These are phyloP conservation scores for Anguilla obscura DNA, from an alignment of 2,797 vertebrate species.

Conservation along the genomic window DNA sequence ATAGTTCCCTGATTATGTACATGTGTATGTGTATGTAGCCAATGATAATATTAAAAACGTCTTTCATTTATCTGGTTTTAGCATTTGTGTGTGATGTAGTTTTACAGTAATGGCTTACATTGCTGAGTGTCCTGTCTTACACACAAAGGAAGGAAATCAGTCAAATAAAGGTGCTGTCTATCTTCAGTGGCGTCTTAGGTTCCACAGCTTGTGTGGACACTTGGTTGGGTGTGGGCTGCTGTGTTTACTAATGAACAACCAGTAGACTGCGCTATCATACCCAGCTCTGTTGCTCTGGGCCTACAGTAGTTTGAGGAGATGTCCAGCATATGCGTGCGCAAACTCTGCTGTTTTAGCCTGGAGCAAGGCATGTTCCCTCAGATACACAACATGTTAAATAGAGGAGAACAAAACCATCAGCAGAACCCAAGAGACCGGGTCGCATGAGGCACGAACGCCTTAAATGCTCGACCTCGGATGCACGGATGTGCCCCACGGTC, in stretches of 20 bases:
- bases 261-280: background rate
- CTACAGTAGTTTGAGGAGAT: background rate
- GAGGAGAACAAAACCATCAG: background rate
- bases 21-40: too few species aligned
- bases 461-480: background rate
- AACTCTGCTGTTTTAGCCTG: background rate
- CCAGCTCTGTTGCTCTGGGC: background rate
- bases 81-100: background rate
- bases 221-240: background rate
- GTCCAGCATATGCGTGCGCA: background rate
- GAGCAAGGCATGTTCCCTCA: background rate
- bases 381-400: background rate
- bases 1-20: too few species aligned
- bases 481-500: background rate
- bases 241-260: background rate
- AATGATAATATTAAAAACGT: background rate
- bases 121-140: background rate
- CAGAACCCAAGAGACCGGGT: background rate
- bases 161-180: background rate
- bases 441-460: background rate
- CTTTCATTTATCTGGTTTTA: background rate
- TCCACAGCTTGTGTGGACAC: background rate
- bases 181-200: background rate
- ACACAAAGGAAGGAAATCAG: background rate
- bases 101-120: too few species aligned